Evolutionary conservation across 2,797 vertebrate species (phyloP).

Genomic region (Hemitrygon akajei): DNA sequence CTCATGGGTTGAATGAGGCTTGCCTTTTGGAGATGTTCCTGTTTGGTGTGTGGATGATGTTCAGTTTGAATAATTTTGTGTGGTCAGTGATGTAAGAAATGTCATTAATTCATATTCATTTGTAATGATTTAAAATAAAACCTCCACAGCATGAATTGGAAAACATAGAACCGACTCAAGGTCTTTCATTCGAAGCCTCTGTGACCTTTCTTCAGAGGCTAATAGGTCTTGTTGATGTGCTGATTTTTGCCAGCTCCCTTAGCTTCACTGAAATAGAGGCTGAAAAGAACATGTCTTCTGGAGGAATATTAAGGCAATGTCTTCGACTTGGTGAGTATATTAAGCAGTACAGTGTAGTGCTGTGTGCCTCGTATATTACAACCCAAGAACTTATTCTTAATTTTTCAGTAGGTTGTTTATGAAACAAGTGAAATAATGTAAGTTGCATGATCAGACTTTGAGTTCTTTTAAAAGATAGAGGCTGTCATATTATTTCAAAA

Average conservation of each 20-base stretch:
- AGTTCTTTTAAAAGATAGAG: not conserved
- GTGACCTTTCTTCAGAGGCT: conserved; percentile 87
- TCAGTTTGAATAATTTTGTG: not conserved
- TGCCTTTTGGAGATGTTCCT: not conserved
- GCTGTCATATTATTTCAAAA: not conserved
- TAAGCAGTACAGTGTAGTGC: conserved; percentile 41
- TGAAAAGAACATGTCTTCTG: conserved; percentile 97
- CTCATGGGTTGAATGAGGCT: not conserved
- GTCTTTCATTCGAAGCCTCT: conserved; percentile 81
- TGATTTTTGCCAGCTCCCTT: conserved; percentile 93
- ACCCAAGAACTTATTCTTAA: not conserved
- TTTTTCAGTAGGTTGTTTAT: not conserved
- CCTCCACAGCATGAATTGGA: conserved; percentile 81
- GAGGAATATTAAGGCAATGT: conserved; percentile 89
- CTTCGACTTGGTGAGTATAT: conserved; percentile 78
- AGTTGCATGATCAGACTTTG: not conserved
- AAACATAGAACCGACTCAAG: conserved; percentile 86
- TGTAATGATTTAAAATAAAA: conserved; percentile 39
- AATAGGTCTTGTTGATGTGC: conserved; percentile 87
- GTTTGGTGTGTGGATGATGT: not conserved
- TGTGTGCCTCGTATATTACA: not conserved
- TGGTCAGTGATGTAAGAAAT: not conserved
- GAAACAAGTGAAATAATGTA: not conserved
- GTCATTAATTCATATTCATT: conserved; percentile 2
- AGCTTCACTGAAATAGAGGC: conserved; percentile 95